Conservation (phyloP, 2,113 vertebrate species). For the Calyptommatus sinebrachiatus region DNA sequence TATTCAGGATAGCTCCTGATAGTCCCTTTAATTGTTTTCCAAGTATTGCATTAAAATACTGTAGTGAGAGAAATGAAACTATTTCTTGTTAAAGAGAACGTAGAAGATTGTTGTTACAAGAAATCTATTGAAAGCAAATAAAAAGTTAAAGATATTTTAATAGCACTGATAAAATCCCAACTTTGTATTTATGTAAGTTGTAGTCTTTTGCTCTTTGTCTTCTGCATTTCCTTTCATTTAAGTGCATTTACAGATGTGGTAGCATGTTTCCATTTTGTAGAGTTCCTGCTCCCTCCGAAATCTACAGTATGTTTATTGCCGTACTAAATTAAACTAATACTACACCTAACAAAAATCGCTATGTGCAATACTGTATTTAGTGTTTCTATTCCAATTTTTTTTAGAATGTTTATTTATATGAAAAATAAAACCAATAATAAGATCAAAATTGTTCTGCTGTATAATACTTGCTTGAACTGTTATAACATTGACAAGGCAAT, state of each 20-base stretch:
- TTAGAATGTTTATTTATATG: constrained; percentile 85
- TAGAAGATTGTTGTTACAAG: constrained; percentile 54
- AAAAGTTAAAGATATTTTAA: constrained; percentile 63
- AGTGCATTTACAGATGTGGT: constrained; percentile 59
- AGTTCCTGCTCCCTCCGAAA: constrained; percentile 67
- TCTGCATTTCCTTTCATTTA: constrained; percentile 59
- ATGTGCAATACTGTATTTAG: constrained; percentile 88
- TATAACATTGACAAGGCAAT: too few relatives aligned
- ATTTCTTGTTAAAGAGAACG: constrained; percentile 56
- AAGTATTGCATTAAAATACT: constrained; percentile 51
- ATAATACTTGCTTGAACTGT: neutral
- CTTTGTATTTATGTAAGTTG: constrained; percentile 76
- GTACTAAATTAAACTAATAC: constrained; percentile 71
- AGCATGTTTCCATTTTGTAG: constrained; percentile 73
- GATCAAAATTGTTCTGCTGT: constrained; percentile 41
- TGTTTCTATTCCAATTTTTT: constrained; percentile 84
- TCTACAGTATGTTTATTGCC: constrained; percentile 72
- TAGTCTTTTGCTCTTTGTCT: constrained; percentile 62
- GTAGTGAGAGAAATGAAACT: constrained; percentile 54
- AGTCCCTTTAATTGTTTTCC: constrained; percentile 48
- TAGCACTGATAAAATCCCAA: constrained; percentile 67
- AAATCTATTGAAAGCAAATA: constrained; percentile 53
- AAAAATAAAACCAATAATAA: constrained; percentile 86
- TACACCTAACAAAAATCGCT: constrained; percentile 77
- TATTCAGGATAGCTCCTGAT: constrained; percentile 48